These are phyloP conservation scores for Alaudala cheleensis DNA, from an alignment of 2,113 vertebrate species.

Conservation along the genomic window DNA sequence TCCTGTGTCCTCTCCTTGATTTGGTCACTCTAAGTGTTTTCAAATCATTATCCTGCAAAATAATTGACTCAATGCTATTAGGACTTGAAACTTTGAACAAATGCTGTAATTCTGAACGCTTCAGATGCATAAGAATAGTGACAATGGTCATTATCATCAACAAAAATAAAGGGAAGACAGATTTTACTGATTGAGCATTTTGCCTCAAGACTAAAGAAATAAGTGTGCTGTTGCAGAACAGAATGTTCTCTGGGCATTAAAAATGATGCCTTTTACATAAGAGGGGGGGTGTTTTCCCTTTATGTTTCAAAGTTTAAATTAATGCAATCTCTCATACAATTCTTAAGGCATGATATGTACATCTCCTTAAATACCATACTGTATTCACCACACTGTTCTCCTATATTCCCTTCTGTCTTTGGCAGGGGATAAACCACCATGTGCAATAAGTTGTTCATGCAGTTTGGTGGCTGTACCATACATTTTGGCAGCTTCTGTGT, in stretches of 20 bases:
- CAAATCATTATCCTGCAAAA: neutral
- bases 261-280: neutral
- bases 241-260: neutral
- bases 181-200: neutral
- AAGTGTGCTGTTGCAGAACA: neutral
- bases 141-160: neutral
- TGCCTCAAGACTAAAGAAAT: neutral
- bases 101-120: neutral
- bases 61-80: neutral
- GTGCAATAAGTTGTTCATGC: neutral
- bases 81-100: neutral
- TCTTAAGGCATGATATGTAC: neutral
- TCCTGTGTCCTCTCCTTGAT: neutral
- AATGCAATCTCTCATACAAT: neutral
- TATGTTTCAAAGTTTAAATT: neutral
- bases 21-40: neutral
- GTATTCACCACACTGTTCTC: neutral
- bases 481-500: neutral
- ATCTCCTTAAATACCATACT: neutral
- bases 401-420: neutral
- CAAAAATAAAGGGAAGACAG: neutral
- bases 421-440: neutral
- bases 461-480: neutral
- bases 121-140: neutral
- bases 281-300: neutral